A percentile compares a stretch with the other conserved stretches of the same genome.
phyloP scores from a whole-genome alignment of 2,797 vertebrate species.

The Streptopelia turtur region DNA sequence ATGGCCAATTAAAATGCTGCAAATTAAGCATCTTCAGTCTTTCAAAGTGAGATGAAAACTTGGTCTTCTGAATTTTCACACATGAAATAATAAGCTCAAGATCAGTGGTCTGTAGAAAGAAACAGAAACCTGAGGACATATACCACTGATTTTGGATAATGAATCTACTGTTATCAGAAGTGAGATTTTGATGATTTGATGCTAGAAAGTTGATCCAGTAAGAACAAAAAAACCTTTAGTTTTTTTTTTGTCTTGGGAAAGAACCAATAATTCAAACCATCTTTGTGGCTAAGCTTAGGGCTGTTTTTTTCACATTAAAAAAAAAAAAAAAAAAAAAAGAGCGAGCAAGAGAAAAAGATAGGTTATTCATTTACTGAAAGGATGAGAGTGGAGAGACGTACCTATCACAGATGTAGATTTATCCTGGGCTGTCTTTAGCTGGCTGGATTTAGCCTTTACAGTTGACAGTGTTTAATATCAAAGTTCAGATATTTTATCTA shows the following conservation, averaged over 20 bases:
- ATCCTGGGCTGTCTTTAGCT: background rate
- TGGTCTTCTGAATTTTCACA: conserved; percentile 5
- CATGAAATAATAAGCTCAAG: conserved; percentile 1
- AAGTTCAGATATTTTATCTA: background rate
- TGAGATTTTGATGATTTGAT: background rate
- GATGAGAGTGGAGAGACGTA: background rate
- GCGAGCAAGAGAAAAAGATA: background rate
- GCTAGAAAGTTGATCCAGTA: background rate
- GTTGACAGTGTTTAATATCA: conserved; percentile 15
- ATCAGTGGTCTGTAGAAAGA: conserved; percentile 1
- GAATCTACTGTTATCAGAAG: conserved; percentile 8
- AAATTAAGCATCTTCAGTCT: background rate
- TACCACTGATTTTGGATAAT: conserved; percentile 26
- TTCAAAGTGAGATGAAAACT: conserved; percentile 29
- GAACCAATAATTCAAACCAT: background rate
- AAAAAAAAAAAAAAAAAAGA: background rate
- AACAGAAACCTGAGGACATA: background rate
- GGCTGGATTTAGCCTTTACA: conserved; percentile 4
- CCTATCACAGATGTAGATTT: background rate
- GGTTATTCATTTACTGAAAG: background rate
- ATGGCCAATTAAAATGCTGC: conserved; percentile 39
- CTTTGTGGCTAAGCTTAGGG: background rate
- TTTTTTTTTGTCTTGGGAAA: background rate
- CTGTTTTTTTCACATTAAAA: background rate
- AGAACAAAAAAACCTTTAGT: conserved; percentile 2